Base-by-base conservation (phyloP, 2,113 vertebrate species). In the Orycteropus afer region DNA sequence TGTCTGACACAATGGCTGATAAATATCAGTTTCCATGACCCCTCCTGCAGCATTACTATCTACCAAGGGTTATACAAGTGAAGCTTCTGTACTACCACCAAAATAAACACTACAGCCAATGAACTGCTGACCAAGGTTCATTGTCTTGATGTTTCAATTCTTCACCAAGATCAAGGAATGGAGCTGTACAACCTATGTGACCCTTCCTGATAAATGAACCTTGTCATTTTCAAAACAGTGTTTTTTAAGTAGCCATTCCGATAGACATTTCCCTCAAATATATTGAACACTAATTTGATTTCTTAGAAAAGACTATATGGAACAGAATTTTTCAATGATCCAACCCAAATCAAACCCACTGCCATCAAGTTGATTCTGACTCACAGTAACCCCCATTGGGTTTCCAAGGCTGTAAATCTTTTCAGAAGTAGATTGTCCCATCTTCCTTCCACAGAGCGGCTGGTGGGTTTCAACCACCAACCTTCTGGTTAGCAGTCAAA, bases 71-170 rank as follows among this genome's bases (percentile, higher is more conserved):
- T 90, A 51, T 22, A 90, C 63, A 87, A 89, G 42, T 29, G 29
- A 93, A 73, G 69, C 14, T 88, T 78, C 51, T 40, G 59, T 40
- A 47, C 12, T 85, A 69, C 9, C 17, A 85, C 22, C 40, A 61
- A 3, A 57, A 57, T 37, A 88, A 90, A 37, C 17, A 88, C 49
- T 74, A 55, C 1, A 55, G 69, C 74, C 53, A 86, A 61, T 42
- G 47, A 93, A 51, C 47, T 93, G 45, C 71, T 25, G 37, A 12
- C 2, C 82, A 87, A 97, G 47, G 65, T 34, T 89, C 94, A 86
- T 69, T 55, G 73, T 14, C 42, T 71, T 74, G 84, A 61, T 9
- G 22, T 65, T 94, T 34, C 61, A 69, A 85, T 65, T 69, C 29
- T 73, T 10, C 0, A 45, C 61, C 71, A 92, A 84, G 18, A 74